These are phyloP conservation scores for Gymnorhina tibicen DNA, from an alignment of 2,113 vertebrate genomes.

Conservation along the genomic window DNA sequence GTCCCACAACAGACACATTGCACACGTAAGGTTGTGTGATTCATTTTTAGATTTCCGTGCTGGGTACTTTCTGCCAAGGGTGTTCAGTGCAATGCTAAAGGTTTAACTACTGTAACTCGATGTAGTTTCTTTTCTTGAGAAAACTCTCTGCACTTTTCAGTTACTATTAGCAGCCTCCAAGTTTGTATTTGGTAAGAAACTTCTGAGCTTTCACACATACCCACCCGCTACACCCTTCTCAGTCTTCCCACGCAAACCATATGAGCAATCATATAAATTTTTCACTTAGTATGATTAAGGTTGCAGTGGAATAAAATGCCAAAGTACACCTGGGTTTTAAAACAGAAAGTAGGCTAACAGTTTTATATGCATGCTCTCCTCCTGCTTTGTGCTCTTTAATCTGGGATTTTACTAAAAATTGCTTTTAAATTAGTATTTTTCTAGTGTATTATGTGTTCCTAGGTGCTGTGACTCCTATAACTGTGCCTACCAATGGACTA, in stretches of 20 bases:
- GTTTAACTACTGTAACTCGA: neutral
- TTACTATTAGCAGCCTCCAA: conserved; percentile 22
- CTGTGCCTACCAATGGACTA: neutral
- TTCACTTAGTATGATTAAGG: conserved; percentile 21
- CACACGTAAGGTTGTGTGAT: neutral
- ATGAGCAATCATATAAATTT: conserved; percentile 33
- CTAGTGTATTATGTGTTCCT: neutral
- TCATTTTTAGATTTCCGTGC: neutral
- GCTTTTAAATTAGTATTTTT: neutral
- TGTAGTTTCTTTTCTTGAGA: conserved; percentile 11
- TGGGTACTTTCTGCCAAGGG: neutral
- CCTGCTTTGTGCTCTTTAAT: neutral
- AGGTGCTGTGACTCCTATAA: neutral
- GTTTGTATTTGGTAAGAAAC: conserved; percentile 34
- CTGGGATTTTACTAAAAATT: neutral
- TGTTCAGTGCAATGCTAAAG: neutral
- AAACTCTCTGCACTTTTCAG: conserved; percentile 14
- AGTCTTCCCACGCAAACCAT: conserved; percentile 42
- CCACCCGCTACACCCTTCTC: conserved; percentile 6
- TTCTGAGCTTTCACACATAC: conserved; percentile 48
- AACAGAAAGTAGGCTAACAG: neutral
- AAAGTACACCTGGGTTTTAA: conserved; percentile 29
- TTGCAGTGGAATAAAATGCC: neutral
- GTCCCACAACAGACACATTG: neutral
- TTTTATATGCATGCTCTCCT: neutral